phyloP scores from a whole-genome alignment of 2,888 invertebrate genomes.

The Trichogramma dendrolimi region DNA sequence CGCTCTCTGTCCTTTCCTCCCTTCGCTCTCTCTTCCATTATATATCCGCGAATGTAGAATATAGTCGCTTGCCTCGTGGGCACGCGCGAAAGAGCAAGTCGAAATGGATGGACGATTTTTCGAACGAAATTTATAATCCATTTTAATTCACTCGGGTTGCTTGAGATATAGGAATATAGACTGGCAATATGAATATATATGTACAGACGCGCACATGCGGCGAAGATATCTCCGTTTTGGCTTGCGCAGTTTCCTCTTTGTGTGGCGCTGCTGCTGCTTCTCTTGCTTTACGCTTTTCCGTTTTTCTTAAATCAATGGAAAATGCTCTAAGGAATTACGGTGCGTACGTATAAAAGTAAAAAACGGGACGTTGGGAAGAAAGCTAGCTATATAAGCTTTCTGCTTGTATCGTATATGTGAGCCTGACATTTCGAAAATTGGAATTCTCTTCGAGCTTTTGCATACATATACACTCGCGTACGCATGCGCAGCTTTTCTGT shows the following conservation, averaged over 20 bases:
- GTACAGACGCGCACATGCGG: slow-evolving; percentile 27
- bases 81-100: slow-evolving; percentile 26
- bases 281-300: slow-evolving; percentile 17
- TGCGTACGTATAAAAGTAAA: slow-evolving; percentile 29
- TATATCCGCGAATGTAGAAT: too few species aligned
- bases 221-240: slow-evolving; percentile 7
- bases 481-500: too few species aligned
- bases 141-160: slow-evolving; percentile 46
- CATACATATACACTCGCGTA: too few species aligned
- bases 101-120: slow-evolving; percentile 41
- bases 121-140: slow-evolving; percentile 47
- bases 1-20: background rate
- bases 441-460: slow-evolving; percentile 8
- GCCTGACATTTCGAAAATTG: slow-evolving; percentile 28
- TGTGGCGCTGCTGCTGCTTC: background rate
- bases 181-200: slow-evolving; percentile 36
- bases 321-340: slow-evolving; percentile 44
- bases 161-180: slow-evolving; percentile 35
- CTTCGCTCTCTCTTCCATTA: background rate
- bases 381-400: slow-evolving; percentile 15
- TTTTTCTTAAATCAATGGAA: slow-evolving; percentile 48
- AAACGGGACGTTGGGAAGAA: background rate
- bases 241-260: too few species aligned
- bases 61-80: slow-evolving; percentile 4
- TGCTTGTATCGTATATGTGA: slow-evolving; percentile 14